phyloP scores from a whole-genome alignment of 2,888 invertebrate genomes.

The Drosophila mimetica region DNA sequence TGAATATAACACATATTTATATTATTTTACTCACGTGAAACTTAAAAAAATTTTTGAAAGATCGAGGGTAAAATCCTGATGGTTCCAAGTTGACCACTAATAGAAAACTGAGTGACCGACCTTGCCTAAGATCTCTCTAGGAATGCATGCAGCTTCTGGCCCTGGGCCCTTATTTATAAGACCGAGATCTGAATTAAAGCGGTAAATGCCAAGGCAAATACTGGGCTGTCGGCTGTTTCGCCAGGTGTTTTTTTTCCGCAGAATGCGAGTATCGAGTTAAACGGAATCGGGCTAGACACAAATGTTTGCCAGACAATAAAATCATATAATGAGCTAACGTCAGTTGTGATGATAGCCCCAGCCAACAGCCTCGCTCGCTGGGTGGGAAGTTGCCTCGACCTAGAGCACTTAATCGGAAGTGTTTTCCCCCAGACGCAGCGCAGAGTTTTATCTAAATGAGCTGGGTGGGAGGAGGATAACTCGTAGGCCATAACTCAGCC shows the following conservation, averaged over 20 bases:
- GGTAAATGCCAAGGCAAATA: constrained; percentile 55
- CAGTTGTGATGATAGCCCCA: constrained; percentile 13
- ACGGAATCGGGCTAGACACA: constrained; percentile 58
- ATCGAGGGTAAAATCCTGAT: neutral
- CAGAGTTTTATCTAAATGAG: constrained; percentile 49
- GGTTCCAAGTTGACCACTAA: constrained; percentile 3
- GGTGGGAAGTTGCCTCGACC: constrained; percentile 40
- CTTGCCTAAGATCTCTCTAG: constrained; percentile 9
- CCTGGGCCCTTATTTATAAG: constrained; percentile 58
- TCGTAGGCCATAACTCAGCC: constrained; percentile 49
- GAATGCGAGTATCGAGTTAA: constrained; percentile 51
- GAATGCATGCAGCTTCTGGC: constrained; percentile 27
- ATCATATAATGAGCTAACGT: constrained; percentile 50
- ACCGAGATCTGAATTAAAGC: constrained; percentile 14
- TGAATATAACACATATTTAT: neutral
- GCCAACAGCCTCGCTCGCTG: neutral
- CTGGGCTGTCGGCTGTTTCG: constrained; percentile 23
- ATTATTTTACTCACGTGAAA: constrained; percentile 35
- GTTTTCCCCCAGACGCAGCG: constrained; percentile 26
- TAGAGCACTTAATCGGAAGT: constrained; percentile 55
- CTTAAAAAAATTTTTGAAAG: neutral
- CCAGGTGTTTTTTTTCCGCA: constrained; percentile 51
- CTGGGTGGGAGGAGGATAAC: neutral
- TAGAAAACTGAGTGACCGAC: constrained; percentile 18
- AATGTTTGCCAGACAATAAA: constrained; percentile 62